These are phyloP conservation scores for Eulemur macaco DNA, from an alignment of 2,113 vertebrate genomes.

Conservation along the genomic window DNA sequence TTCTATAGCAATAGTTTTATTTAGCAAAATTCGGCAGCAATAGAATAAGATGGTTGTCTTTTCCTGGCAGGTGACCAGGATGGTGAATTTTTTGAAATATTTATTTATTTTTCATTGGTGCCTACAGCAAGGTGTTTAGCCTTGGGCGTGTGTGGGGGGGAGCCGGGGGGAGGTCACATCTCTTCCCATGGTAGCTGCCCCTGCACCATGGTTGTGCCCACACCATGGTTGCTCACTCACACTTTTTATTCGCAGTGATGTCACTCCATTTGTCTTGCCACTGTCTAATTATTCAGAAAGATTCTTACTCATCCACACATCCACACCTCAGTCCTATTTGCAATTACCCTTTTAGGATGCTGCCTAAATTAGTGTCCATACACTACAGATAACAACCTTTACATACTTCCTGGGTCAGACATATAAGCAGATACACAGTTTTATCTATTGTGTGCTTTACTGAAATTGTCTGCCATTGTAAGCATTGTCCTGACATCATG, in stretches of 20 bases:
- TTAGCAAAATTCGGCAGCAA: neutral
- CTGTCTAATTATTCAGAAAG: neutral
- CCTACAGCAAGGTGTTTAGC: neutral
- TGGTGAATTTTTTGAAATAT: neutral
- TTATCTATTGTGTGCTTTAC: neutral
- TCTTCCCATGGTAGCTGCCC: neutral
- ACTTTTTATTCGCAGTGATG: neutral
- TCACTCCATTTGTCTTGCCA: neutral
- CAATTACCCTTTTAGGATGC: neutral
- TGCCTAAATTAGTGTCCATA: neutral
- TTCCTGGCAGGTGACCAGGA: neutral
- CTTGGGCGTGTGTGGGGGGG: neutral
- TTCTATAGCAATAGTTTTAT: neutral
- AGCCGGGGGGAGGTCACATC: fast-evolving
- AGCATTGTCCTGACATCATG: neutral
- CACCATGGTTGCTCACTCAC: neutral
- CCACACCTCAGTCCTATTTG: neutral
- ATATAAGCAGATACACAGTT: neutral
- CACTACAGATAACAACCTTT: neutral
- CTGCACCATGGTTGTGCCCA: neutral
- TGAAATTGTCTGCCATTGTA: neutral
- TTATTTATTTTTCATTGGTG: neutral
- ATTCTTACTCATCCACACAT: neutral
- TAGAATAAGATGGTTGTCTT: neutral
- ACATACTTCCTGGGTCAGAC: neutral